Percentiles rank a stretch among this genome's conserved stretches.
Conservation (phyloP, 1,140 invertebrate species). For the Aricia agestis region DNA sequence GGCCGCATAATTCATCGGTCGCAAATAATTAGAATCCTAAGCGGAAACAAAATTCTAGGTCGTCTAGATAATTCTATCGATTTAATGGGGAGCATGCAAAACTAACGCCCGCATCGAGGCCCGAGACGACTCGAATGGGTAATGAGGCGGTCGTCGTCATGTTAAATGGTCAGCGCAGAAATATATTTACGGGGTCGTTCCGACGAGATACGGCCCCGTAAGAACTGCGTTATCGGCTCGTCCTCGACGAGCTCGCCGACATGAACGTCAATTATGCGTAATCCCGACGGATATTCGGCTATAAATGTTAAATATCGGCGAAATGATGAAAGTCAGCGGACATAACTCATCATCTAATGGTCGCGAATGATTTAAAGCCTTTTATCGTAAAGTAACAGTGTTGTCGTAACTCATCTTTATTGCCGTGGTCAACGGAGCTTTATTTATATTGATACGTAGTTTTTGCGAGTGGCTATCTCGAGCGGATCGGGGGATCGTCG, state of each 20-base stretch:
- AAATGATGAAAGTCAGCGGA: conserved; percentile 65
- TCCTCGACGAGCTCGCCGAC: conserved; percentile 45
- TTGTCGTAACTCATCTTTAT: conserved; percentile 72
- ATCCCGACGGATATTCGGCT: conserved; percentile 62
- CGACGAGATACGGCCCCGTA: conserved; percentile 53
- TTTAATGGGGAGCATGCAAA: conserved; percentile 64
- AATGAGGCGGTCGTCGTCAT: conserved; percentile 70
- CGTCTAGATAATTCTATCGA: conserved; percentile 41
- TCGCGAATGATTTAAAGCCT: conserved; percentile 72
- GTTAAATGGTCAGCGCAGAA: conserved; percentile 67
- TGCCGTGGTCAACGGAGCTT: conserved; percentile 63
- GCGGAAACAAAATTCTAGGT: conserved; percentile 59
- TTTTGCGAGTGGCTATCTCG: conserved; percentile 55
- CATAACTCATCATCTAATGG: conserved; percentile 74
- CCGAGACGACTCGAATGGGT: conserved; percentile 52
- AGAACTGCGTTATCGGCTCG: conserved; percentile 45
- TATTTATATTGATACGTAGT: conserved; percentile 55
- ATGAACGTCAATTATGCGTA: conserved; percentile 61
- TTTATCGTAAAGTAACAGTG: conserved; percentile 72
- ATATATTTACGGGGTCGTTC: conserved; percentile 62
- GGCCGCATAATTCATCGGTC: conserved; percentile 37
- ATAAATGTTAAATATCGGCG: conserved; percentile 68
- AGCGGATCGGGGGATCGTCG: conserved; percentile 31
- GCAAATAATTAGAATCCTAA: conserved; percentile 63
- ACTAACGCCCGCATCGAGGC: conserved; percentile 52